Percentiles rank a stretch among this genome's conserved stretches.
Conservation (phyloP, 2,113 vertebrate species). For the Colaptes auratus region DNA sequence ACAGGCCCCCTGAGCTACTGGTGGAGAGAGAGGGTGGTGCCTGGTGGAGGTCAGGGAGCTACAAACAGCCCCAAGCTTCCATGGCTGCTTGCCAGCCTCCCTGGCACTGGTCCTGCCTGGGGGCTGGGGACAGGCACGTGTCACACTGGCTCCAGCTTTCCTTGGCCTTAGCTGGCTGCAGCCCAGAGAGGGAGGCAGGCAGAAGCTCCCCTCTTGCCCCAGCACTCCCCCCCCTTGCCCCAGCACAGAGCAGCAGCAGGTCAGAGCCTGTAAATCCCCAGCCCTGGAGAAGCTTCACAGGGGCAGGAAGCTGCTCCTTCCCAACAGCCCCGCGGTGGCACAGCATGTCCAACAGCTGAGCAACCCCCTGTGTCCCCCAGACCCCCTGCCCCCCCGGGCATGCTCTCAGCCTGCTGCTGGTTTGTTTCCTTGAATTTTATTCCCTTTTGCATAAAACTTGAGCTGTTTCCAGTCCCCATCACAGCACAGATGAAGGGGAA, state of each 20-base stretch:
- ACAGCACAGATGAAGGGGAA: background rate
- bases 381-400: background rate
- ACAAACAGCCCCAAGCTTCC: background rate
- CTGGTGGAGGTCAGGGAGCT: background rate
- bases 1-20: background rate
- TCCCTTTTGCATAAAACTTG: slow-evolving; percentile 37
- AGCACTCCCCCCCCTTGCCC: background rate
- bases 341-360: accelerated
- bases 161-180: background rate
- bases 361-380: no score
- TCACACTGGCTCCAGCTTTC: background rate
- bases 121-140: accelerated
- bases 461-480: slow-evolving; percentile 1
- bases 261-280: background rate
- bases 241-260: background rate
- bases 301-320: background rate
- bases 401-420: accelerated
- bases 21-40: background rate
- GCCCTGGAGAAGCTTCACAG: accelerated
- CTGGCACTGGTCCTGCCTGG: accelerated
- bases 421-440: slow-evolving; percentile 50
- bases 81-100: background rate
- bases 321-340: background rate
- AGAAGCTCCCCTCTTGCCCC: background rate
- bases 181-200: background rate